These are phyloP conservation scores for Marmota flaviventris DNA, from an alignment of 2,113 vertebrate species.

Conservation along the genomic window DNA sequence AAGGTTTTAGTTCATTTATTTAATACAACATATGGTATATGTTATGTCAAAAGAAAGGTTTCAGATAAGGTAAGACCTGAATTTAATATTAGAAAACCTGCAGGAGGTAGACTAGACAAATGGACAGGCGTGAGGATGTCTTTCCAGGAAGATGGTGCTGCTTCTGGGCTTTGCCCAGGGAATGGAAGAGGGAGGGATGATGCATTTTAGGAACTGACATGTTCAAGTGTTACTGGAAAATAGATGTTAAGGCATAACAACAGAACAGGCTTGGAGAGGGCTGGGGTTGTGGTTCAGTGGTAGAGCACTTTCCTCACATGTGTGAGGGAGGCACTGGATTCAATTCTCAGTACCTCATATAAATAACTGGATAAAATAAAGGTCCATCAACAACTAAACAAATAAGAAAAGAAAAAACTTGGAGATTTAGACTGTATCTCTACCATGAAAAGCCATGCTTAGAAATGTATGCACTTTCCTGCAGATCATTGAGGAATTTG, in stretches of 20 bases:
- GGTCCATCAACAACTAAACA: too few species aligned
- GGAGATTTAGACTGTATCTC: not conserved
- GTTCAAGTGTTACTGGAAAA: not conserved
- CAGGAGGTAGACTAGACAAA: not conserved
- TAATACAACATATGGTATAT: not conserved
- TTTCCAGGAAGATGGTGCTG: not conserved
- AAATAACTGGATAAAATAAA: too few species aligned
- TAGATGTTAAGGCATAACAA: not conserved
- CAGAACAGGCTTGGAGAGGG: not conserved
- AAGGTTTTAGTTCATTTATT: not conserved
- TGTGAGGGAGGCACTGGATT: too few species aligned
- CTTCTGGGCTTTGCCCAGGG: not conserved
- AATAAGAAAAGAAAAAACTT: too few species aligned
- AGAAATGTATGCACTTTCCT: not conserved
- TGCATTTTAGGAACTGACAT: not conserved
- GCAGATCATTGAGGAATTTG: not conserved
- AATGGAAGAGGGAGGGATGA: too few species aligned
- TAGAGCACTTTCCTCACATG: too few species aligned
- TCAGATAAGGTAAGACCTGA: not conserved
- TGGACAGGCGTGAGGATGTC: rapidly evolving
- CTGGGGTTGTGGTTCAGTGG: too few species aligned
- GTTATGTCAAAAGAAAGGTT: not conserved
- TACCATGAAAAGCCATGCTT: not conserved
- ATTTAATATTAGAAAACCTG: not conserved
- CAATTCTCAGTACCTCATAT: too few species aligned